phyloP scores from a whole-genome alignment of 2,888 invertebrate genomes.

The Mythimna lalbum region DNA sequence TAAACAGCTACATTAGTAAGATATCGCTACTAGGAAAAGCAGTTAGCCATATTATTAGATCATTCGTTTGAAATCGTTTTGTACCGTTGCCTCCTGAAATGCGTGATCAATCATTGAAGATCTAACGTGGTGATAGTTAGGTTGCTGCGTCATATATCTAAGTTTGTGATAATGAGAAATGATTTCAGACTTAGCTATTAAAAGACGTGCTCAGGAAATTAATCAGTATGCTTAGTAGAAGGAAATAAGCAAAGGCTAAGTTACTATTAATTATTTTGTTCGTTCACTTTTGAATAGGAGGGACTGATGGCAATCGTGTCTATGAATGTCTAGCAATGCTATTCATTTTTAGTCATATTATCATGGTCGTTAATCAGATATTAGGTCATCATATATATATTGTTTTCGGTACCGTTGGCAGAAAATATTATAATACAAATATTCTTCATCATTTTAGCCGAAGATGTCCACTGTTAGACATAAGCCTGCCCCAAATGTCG shows the following conservation, averaged over 20 bases:
- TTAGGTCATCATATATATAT: conserved; percentile 20
- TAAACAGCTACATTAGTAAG: conserved; percentile 55
- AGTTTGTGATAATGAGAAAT: conserved; percentile 55
- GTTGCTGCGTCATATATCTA: conserved; percentile 63
- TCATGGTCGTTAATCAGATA: conserved; percentile 31
- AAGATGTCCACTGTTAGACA: too few relatives aligned
- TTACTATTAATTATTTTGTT: conserved; percentile 34
- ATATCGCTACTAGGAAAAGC: conserved; percentile 54
- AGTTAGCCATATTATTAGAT: conserved; percentile 60
- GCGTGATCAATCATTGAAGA: conserved; percentile 64
- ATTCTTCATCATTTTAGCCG: too few relatives aligned
- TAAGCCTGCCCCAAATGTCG: too few relatives aligned
- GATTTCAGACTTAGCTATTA: conserved; percentile 51
- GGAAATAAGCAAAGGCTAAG: conserved; percentile 9
- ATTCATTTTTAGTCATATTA: conserved; percentile 22
- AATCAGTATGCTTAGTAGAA: conserved; percentile 42
- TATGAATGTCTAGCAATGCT: conserved; percentile 6
- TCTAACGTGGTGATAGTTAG: conserved; percentile 55
- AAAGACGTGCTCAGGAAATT: conserved; percentile 39
- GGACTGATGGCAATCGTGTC: conserved; percentile 34
- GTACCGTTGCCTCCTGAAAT: conserved; percentile 57
- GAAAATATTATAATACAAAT: too few relatives aligned
- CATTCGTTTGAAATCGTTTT: conserved; percentile 60
- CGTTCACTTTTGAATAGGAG: conserved; percentile 5
- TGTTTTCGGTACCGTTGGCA: conserved; percentile 41